Conservation (phyloP, 2,888 invertebrate genomes). For the Kryphioiulus occultus region DNA sequence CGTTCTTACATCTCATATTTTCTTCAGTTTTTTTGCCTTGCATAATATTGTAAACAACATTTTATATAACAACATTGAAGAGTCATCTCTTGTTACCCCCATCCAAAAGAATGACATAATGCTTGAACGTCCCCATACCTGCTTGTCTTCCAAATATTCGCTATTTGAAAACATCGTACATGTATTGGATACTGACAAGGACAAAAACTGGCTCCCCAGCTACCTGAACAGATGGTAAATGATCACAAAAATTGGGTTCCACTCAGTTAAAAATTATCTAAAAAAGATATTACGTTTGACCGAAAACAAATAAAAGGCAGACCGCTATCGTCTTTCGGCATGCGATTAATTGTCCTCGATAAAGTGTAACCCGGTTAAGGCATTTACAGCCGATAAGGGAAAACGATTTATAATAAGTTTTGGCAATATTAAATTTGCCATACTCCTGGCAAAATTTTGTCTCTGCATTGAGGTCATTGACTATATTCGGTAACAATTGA, state of each 20-base stretch:
- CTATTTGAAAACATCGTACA: background rate
- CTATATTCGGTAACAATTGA: constrained; percentile 7
- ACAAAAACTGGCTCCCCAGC: too few species aligned
- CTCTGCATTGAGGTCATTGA: background rate
- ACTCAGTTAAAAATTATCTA: background rate
- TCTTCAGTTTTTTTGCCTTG: too few species aligned
- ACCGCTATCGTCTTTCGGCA: background rate
- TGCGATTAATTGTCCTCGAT: background rate
- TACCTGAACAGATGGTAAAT: background rate
- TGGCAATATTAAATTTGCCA: background rate
- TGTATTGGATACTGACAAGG: too few species aligned
- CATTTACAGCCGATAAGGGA: background rate
- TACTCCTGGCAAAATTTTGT: background rate
- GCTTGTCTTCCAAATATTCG: too few species aligned
- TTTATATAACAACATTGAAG: too few species aligned
- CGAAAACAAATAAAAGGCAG: background rate
- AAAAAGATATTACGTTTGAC: background rate
- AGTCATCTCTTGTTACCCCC: too few species aligned
- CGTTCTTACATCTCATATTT: too few species aligned
- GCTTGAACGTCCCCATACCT: too few species aligned
- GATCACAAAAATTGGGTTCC: background rate
- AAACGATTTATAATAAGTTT: background rate
- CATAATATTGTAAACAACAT: too few species aligned
- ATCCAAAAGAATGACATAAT: too few species aligned
- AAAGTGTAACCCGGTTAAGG: background rate